Evolutionary conservation across 2,797 vertebrate species (phyloP), one percentile per base, ranked within the genome.

Genomic region (Schizopygopsis pylzovi): DNA sequence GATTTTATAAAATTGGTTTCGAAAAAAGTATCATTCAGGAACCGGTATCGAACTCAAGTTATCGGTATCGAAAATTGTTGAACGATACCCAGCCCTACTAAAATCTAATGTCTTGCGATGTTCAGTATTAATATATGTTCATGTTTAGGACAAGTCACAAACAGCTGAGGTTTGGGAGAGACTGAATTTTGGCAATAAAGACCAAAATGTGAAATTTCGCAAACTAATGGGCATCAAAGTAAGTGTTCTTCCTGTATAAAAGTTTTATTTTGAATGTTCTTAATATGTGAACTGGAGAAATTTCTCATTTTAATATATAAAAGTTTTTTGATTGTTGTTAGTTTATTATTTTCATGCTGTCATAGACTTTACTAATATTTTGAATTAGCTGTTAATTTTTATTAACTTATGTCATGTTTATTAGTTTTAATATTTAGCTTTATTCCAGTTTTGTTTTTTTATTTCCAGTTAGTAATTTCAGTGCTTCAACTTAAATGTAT

Each of bases 191-290:
- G 98, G 98, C 92, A 99, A 99, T 92, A 99, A 99, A 96, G 97
- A 99, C 97, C 98, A 99, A 97, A 99, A 99, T 87, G 97, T 98
- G 39, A 99, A 99, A 94, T 99, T 99, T 93, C 97, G 98, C 88
- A 99, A 99, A 93, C 91, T 99, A 82, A 99, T 99, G 98, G 98
- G 98, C 88, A 99, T 99, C 93, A 99, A 99, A 96, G 98, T 99
- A 93, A 93, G 95, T 93, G n/a, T 65, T 65, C 22, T 20, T 39
- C 0, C 15, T 79, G 0, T 45, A 6, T 41, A 18, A 5, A 28
- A 33, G 15, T 18, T 45, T 61, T 41, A 75, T 43, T 20, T 6
- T 39, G 4, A n/a, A 56, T 82, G 28, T 2, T 88, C 11, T 92
- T 76, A 18, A 92, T 84, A 8, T 6, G 5, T 5, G 10, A 72